These are phyloP conservation scores for Littorina saxatilis DNA, from an alignment of 1,140 invertebrate species.

Conservation along the genomic window DNA sequence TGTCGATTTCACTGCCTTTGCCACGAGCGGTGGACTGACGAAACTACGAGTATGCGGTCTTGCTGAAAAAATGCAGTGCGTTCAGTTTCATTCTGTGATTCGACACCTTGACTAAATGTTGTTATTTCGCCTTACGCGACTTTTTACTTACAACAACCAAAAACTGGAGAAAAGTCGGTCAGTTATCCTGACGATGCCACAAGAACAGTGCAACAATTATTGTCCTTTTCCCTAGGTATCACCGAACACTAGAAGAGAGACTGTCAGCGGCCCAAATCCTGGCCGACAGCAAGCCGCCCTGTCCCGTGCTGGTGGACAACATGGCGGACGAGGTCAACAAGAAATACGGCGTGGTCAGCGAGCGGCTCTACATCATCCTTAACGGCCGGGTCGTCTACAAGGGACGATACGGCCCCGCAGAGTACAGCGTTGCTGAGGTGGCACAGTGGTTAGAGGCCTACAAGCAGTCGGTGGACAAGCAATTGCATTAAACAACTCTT, in stretches of 20 bases:
- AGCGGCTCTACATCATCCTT: conserved; percentile 58
- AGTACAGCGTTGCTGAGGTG: conserved; percentile 53
- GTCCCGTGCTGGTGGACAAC: conserved; percentile 54
- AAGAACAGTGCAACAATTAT: too few species aligned
- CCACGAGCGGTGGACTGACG: too few species aligned
- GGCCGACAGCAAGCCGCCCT: background rate
- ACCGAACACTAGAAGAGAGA: conserved; percentile 52
- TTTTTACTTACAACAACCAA: too few species aligned
- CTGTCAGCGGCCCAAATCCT: conserved; percentile 52
- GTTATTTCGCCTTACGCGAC: too few species aligned
- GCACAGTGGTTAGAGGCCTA: conserved; percentile 50
- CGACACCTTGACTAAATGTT: too few species aligned
- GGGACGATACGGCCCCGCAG: conserved; percentile 53
- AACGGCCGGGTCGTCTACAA: conserved; percentile 52
- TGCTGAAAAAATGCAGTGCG: too few species aligned
- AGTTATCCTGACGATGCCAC: too few species aligned
- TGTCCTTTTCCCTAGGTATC: conserved; percentile 1
- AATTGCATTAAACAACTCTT: too few species aligned
- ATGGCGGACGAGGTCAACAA: conserved; percentile 49
- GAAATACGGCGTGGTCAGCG: conserved; percentile 51
- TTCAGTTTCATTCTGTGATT: too few species aligned
- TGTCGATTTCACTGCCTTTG: too few species aligned
- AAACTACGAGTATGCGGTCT: too few species aligned
- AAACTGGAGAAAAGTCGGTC: too few species aligned
- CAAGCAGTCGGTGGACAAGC: background rate